Conservation (phyloP, 1,140 invertebrate species). For the Polypedilum vanderplanki region DNA sequence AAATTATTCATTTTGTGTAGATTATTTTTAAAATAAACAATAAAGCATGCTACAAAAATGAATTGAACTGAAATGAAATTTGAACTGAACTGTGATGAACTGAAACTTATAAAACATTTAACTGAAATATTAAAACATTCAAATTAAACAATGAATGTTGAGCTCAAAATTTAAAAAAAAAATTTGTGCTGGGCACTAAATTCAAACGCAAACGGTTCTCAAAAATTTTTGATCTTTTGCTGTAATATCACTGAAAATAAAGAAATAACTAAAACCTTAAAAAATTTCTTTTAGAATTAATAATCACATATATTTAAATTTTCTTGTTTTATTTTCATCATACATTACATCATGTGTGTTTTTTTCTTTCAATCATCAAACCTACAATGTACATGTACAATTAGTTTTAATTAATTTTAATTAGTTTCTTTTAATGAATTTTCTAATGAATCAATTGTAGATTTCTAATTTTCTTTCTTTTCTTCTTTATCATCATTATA, state of each 20-base stretch:
- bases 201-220: too few species aligned
- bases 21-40: background rate
- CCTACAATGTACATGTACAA: background rate
- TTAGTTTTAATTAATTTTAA: background rate
- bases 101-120: too few species aligned
- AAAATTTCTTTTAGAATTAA: background rate
- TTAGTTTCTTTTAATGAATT: slow-evolving; percentile 17
- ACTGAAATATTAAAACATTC: too few species aligned
- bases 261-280: background rate
- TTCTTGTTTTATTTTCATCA: slow-evolving; percentile 19
- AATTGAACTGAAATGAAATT: too few species aligned
- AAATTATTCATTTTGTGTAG: slow-evolving; percentile 22
- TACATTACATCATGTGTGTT: background rate
- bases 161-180: too few species aligned
- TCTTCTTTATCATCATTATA: background rate
- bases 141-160: too few species aligned
- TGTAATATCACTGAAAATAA: background rate
- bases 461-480: background rate
- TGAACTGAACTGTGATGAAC: too few species aligned
- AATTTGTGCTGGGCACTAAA: too few species aligned
- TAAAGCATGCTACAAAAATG: background rate
- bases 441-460: slow-evolving; percentile 13
- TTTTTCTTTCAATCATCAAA: slow-evolving; percentile 10
- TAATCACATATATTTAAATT: slow-evolving; percentile 20
- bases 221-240: too few species aligned